Base-by-base conservation (phyloP, 2,113 vertebrate genomes). In the Marmota flaviventris region DNA sequence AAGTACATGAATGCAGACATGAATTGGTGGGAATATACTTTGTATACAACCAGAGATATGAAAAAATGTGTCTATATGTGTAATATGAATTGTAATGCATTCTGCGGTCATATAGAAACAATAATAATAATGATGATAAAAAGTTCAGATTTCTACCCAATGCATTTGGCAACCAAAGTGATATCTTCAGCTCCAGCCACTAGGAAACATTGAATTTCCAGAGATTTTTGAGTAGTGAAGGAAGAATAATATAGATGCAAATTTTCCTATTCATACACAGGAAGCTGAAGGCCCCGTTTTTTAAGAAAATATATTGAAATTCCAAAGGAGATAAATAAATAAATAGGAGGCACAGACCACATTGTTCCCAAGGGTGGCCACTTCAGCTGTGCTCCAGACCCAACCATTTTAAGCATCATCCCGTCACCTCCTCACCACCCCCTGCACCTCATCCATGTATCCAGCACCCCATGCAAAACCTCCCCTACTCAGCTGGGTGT, bases 301-400 rank as follows among this genome's bases (percentile, higher is more conserved):
- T 91, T 37, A 93, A 94, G 72, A 93, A 95, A 97, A 65, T 27
- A 93, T 5, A 94, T 25, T 83, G 86, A 89, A 48, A 95, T 76
- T 95, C 76, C 84, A 91, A 72, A 81, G n/a, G 65, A 65, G 69
- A 53, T 56, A 87, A 82, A 85, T 63, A 27, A 63, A 63, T 61
- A 61, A 75, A 88, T 56, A 42, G 79, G 63, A 93, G 82, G n/a
- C 61, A 45, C 24, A 12, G 48, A 61, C 10, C 2, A 2, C 16
- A 42, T 10, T 58, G 24, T 8, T 76, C 82, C 63, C 37, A 70
- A 32, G 34, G 58, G 22, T 0, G 10, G 11, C 29, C 13, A 3
- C 42, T 53, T 75, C 69, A 22, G 12, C n/a, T 75, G 76, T 70
- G 75, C 42, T 63, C 79, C 37, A 61, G 42, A 84, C 12, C 69